Evolutionary conservation across 2,113 vertebrate genomes (phyloP).

Genomic region (Callipepla squamata): DNA sequence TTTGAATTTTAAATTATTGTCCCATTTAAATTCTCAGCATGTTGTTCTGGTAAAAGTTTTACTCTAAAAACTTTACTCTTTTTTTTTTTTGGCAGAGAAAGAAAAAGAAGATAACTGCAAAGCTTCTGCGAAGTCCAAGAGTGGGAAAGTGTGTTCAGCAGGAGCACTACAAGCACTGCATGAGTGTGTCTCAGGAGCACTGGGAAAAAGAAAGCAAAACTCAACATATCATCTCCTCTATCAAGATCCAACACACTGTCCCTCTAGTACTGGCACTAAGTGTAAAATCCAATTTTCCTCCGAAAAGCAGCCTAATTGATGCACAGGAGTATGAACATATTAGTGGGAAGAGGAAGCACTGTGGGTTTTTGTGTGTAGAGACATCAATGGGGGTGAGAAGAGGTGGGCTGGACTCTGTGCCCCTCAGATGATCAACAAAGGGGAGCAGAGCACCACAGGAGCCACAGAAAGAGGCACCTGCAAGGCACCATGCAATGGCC

Average conservation of each 20-base stretch:
- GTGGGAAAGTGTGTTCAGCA: constrained; percentile 22
- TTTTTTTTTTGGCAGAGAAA: not conserved
- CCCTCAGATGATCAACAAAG: not conserved
- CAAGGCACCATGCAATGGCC: not conserved
- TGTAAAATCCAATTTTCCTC: constrained; percentile 24
- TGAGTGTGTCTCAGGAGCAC: not conserved
- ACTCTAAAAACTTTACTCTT: not conserved
- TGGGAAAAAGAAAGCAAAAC: not conserved
- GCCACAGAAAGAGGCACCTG: not conserved
- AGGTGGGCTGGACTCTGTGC: not conserved
- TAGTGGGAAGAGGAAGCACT: fast-evolving
- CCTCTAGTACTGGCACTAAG: not conserved
- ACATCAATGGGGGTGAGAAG: not conserved
- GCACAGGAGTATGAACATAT: not conserved
- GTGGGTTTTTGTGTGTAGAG: not conserved
- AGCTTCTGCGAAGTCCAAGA: not conserved
- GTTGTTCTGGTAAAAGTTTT: not conserved
- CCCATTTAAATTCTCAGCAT: not conserved
- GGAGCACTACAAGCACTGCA: not conserved
- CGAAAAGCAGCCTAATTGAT: constrained; percentile 22
- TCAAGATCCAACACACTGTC: not conserved
- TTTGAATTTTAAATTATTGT: not conserved
- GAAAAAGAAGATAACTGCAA: not conserved
- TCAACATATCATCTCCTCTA: not conserved
- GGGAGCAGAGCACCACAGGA: not conserved